Evolutionary conservation across 1,140 invertebrate genomes (phyloP).

Genomic region (Stegodyphus dumicola): DNA sequence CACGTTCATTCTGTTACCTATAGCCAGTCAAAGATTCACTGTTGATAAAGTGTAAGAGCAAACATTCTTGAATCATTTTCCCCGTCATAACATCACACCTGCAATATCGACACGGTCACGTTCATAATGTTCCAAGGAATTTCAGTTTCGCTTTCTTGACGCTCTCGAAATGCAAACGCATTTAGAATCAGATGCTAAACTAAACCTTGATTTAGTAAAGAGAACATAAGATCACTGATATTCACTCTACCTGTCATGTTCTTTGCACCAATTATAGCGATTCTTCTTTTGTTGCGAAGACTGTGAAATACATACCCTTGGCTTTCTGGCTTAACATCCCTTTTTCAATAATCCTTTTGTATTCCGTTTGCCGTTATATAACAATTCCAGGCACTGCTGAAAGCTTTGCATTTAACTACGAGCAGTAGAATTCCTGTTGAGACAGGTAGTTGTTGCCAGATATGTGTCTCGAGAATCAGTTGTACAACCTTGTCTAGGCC

Average conservation of each 20-base stretch:
- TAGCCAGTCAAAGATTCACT: background rate
- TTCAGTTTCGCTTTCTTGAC: background rate
- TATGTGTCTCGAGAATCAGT: background rate
- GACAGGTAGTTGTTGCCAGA: background rate
- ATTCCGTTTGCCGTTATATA: background rate
- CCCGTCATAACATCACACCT: background rate
- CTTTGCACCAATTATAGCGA: background rate
- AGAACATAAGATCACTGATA: background rate
- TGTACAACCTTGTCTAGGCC: background rate
- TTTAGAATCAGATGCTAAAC: background rate
- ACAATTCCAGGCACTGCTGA: background rate
- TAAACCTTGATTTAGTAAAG: background rate
- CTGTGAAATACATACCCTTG: slow-evolving; percentile 1
- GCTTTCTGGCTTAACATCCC: background rate
- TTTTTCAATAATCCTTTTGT: background rate
- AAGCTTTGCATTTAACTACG: background rate
- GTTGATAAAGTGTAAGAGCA: background rate
- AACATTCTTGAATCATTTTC: too few species aligned
- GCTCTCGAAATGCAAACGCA: background rate
- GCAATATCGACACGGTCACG: background rate
- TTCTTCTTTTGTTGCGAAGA: background rate
- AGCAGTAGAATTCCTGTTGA: background rate
- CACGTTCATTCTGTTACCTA: background rate
- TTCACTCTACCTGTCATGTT: background rate
- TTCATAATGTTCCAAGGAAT: background rate